Evolutionary conservation across 2,113 vertebrate species (phyloP).

Genomic region (Spermophilus dauricus): DNA sequence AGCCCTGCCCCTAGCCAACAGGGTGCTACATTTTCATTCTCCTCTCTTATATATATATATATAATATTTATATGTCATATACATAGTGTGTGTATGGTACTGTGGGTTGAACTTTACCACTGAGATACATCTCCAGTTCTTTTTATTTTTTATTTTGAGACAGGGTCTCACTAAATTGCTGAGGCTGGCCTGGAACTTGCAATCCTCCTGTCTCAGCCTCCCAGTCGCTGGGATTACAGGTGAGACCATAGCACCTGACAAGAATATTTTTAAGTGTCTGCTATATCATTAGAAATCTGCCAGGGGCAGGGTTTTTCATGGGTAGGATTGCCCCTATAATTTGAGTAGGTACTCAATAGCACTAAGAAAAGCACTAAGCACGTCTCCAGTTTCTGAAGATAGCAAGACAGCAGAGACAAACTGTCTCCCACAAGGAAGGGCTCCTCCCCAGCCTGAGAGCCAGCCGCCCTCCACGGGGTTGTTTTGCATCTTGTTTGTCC

Average conservation of each 20-base stretch:
- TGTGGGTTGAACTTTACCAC: no score
- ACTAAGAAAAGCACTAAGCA: no score
- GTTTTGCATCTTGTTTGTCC: slow-evolving; percentile 88
- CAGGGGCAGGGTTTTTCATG: neutral
- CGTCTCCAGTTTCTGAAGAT: neutral
- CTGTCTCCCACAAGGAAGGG: slow-evolving; percentile 79
- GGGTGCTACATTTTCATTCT: neutral
- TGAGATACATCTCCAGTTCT: no score
- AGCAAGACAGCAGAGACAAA: no score
- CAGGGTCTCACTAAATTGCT: no score
- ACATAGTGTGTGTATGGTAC: no score
- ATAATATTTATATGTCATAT: no score
- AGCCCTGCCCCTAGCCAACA: neutral
- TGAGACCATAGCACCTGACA: neutral
- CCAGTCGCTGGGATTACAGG: no score
- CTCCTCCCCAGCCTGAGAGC: slow-evolving; percentile 78
- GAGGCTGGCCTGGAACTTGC: no score
- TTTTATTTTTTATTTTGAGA: no score
- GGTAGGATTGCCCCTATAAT: neutral
- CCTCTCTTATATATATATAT: no score
- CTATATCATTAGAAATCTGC: slow-evolving; percentile 86
- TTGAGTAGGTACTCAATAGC: neutral
- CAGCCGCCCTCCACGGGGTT: slow-evolving; percentile 84
- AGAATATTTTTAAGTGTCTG: slow-evolving; percentile 91
- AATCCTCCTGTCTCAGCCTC: no score